Evolutionary conservation across 2,113 vertebrate species (phyloP).

Genomic region (Xerus inauris): DNA sequence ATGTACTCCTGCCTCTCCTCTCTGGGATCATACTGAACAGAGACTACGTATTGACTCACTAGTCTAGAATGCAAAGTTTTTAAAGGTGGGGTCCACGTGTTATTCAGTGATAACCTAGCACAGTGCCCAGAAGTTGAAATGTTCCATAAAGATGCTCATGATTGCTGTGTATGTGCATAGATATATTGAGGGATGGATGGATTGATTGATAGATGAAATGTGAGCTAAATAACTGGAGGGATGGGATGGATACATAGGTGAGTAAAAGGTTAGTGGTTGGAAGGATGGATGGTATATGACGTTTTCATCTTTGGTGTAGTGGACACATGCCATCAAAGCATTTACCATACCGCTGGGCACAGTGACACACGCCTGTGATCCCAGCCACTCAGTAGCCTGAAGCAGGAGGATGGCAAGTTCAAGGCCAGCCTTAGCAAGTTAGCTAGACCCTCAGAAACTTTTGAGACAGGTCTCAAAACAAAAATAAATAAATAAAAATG

Average conservation of each 20-base stretch:
- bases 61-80: neutral
- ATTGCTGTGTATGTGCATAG: neutral
- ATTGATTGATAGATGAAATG: neutral
- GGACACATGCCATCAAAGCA: neutral
- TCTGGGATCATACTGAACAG: rapidly evolving
- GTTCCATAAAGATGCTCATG: neutral
- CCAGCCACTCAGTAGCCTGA: no score
- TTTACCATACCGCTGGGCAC: no score
- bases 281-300: neutral
- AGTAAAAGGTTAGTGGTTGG: neutral
- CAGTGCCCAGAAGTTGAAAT: neutral
- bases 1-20: neutral
- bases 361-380: no score
- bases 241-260: neutral
- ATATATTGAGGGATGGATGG: neutral
- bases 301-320: neutral
- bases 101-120: neutral
- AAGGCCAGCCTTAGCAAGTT: no score
- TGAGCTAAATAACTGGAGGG: neutral
- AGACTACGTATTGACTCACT: neutral
- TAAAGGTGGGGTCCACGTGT: neutral
- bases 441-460: no score
- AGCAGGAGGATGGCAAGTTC: no score
- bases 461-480: no score
- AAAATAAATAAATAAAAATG: no score